Evolutionary conservation across 64 coral and sea anemone species (phyloP), one percentile per base, ranked within the genome.

Genomic region (Stichodactyla mertensii): DNA sequence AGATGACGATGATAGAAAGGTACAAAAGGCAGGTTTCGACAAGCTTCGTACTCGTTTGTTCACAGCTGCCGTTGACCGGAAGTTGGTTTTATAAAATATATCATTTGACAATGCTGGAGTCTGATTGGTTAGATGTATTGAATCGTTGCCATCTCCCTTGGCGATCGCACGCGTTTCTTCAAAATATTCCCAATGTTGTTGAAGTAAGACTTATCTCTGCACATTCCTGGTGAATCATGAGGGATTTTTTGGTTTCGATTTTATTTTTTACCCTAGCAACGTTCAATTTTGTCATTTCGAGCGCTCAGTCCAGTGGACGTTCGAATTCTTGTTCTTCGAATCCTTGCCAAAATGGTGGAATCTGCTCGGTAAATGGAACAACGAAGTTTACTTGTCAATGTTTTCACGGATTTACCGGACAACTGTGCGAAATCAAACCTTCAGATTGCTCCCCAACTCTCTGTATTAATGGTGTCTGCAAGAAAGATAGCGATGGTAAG

Each of bases 401-500:
- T 86, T 61, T 26, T 20, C 85, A 90, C 55, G 91, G 93, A 84
- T 99, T 91, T 66, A 80, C 58, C 15, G 97, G 97, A 55, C 70
- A 64, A 53, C 78, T 55, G 27, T 99, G 97, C 55, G 93, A 99
- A 86, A 77, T 88, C 10, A 77, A 77, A 61, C 62, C 64, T 10
- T 87, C 77, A 45, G 88, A 92, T 31, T 99, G 97, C 83, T 27
- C 61, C 57, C 78, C 80, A 55, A 85, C 92, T 84, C 87, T 67
- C 16, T 99, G 97, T 82, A 58, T 86, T 51, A 89, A 99, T 52
- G 93, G 93, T 2, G 60, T 94, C 6, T 99, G 97, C 78, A 85
- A 84, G 26, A 77, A 87, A 12, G 89, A 88, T 54, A 81, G 64
- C 86, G 22, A 53, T 71, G 93, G 93, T 7, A 26, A 55, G 0